These are phyloP conservation scores for Acrocephalus kingi DNA, from an alignment of 2,113 vertebrate genomes.

Conservation along the genomic window DNA sequence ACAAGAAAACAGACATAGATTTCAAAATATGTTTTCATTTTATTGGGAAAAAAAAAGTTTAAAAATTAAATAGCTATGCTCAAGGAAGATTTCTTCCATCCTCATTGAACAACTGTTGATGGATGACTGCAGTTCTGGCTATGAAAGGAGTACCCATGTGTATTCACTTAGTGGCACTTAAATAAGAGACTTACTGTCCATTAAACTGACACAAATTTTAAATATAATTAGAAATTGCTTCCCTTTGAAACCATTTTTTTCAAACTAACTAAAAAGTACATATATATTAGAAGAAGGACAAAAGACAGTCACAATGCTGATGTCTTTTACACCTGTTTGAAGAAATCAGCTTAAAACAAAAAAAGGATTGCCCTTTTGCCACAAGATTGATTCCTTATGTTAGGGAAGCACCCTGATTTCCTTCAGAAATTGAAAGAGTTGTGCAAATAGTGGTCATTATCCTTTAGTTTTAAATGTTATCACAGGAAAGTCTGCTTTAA, in stretches of 20 bases:
- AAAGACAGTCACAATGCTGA: neutral
- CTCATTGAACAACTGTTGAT: neutral
- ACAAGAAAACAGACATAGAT: slow-evolving; percentile 36
- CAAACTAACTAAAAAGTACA: neutral
- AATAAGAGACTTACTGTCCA: neutral
- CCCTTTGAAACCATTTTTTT: neutral
- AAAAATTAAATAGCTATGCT: slow-evolving; percentile 28
- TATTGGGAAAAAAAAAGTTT: slow-evolving; percentile 20
- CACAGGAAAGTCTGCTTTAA: neutral
- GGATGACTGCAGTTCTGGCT: neutral
- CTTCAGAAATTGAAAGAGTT: neutral
- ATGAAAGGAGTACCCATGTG: neutral
- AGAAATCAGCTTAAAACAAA: neutral
- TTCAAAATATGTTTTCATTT: slow-evolving; percentile 49
- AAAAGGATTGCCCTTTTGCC: neutral
- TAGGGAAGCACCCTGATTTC: neutral
- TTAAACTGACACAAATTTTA: neutral
- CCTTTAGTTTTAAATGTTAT: neutral
- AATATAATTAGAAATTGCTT: neutral
- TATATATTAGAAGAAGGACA: neutral
- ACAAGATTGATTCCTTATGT: neutral
- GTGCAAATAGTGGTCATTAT: neutral
- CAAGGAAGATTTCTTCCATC: neutral
- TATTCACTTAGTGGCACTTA: neutral
- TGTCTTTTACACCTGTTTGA: neutral